Conservation (phyloP, 2,797 vertebrate genomes). For the Pipistrellus nathusii region DNA sequence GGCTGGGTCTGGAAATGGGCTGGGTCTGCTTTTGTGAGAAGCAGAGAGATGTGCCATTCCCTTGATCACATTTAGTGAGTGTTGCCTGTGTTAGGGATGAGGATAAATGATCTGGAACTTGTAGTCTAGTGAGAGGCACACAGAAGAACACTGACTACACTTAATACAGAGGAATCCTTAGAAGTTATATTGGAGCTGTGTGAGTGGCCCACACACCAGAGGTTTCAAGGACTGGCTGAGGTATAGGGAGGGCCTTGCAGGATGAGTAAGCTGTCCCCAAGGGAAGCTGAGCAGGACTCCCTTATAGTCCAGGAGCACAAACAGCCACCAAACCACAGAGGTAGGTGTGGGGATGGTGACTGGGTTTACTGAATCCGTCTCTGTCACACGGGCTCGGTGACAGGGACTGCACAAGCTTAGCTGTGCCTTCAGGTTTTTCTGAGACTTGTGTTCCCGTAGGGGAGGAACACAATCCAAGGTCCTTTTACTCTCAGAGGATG, state of each 20-base stretch:
- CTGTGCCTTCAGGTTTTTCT: not conserved
- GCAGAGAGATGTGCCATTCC: not conserved
- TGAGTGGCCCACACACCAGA: not conserved
- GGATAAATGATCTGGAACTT: not conserved
- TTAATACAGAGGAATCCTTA: not conserved
- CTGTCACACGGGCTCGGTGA: not conserved
- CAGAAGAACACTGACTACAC: not conserved
- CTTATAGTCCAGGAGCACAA: not conserved
- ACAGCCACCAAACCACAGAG: not conserved
- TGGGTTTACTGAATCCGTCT: not conserved
- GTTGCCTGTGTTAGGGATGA: not conserved
- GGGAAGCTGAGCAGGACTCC: not conserved
- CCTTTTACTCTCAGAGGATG: constrained; percentile 91
- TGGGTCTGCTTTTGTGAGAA: not conserved
- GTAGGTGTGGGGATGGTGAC: not conserved
- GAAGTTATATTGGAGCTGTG: not conserved
- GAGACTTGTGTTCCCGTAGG: constrained; percentile 84
- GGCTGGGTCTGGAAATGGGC: constrained; percentile 22
- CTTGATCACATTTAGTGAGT: not conserved
- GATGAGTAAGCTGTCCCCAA: not conserved
- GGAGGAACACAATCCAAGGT: constrained; percentile 94
- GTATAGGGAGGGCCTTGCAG: not conserved
- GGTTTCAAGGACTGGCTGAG: not conserved
- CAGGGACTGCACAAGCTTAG: not conserved
- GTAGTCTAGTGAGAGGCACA: not conserved